Conservation (phyloP, 2,888 invertebrate species). For the Aspidapion aeneum region DNA sequence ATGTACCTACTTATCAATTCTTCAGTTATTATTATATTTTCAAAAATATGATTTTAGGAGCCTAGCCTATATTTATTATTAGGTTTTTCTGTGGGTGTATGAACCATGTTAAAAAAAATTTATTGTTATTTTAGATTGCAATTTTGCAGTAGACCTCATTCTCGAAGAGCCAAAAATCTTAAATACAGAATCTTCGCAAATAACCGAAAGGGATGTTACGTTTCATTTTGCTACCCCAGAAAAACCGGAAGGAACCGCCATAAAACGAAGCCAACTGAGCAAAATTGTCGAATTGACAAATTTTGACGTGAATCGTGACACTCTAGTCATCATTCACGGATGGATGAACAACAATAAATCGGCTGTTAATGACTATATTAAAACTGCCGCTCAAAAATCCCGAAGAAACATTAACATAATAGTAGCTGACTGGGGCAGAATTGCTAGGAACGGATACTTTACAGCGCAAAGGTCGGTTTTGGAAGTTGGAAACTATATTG, state of each 20-base stretch:
- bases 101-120: no score
- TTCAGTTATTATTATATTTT: no score
- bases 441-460: constrained; percentile 21
- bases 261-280: constrained; percentile 1
- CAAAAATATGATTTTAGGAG: no score
- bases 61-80: no score
- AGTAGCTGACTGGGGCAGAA: constrained; percentile 37
- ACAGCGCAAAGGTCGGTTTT: constrained; percentile 7
- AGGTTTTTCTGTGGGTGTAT: no score
- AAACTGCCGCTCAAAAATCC: constrained; percentile 27
- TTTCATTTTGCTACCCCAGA: neutral
- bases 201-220: constrained; percentile 1
- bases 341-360: constrained; percentile 33
- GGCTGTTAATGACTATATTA: constrained; percentile 28
- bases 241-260: neutral
- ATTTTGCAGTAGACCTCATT: no score
- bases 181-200: neutral
- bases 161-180: constrained; percentile 22
- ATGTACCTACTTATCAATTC: no score
- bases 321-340: constrained; percentile 38
- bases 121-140: no score
- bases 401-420: constrained; percentile 35
- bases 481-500: neutral
- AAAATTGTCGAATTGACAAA: constrained; percentile 4
- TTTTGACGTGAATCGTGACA: constrained; percentile 26